Conservation (phyloP, 2,797 vertebrate genomes). For the Mormyrus hasselquistii region DNA sequence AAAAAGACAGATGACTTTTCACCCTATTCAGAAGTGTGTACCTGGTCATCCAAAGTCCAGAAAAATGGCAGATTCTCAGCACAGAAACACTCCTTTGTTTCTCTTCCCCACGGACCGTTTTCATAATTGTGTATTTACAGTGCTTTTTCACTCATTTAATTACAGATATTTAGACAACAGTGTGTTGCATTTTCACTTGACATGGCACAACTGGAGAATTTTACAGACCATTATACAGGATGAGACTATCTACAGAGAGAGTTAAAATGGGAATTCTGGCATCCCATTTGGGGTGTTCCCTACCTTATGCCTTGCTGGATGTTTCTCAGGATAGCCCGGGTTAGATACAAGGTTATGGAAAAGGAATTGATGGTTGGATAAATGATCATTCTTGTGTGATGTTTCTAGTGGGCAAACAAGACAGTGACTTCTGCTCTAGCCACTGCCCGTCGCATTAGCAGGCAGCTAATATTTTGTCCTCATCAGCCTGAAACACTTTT, state of each 20-base stretch:
- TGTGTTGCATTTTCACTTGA: constrained; percentile 7
- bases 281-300: neutral
- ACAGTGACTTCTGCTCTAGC: neutral
- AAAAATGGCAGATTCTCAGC: neutral
- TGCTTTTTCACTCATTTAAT: constrained; percentile 9
- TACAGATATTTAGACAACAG: neutral
- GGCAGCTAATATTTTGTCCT: neutral
- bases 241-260: neutral
- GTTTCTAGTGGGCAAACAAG: neutral
- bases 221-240: constrained; percentile 5
- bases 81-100: neutral
- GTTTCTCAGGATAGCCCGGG: neutral
- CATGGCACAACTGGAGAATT: constrained; percentile 9
- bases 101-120: neutral
- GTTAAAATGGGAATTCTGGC: neutral
- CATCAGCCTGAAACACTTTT: neutral
- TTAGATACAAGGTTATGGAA: neutral
- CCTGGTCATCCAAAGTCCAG: neutral
- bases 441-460: neutral
- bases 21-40: neutral
- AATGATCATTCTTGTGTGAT: neutral
- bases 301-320: neutral
- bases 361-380: neutral
- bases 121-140: neutral
- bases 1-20: constrained; percentile 8